These are phyloP conservation scores for Cataglyphis hispanica DNA, from an alignment of 1,140 invertebrate genomes.

Conservation along the genomic window DNA sequence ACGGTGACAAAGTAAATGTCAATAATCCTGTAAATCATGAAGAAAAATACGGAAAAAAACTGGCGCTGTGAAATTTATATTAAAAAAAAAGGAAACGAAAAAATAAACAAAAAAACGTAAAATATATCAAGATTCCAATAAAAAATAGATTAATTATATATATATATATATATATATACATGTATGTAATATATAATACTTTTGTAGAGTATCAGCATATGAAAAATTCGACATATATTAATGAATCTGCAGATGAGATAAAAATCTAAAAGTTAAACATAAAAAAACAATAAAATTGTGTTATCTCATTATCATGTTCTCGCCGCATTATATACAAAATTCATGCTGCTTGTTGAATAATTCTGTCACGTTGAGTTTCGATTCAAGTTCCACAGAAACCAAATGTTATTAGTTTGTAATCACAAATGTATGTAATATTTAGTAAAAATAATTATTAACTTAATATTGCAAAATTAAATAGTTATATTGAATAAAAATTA, in stretches of 20 bases:
- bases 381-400: neutral
- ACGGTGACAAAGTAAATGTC: neutral
- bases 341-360: conserved; percentile 11
- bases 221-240: neutral
- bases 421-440: neutral
- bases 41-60: conserved; percentile 22
- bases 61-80: neutral
- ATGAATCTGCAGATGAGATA: neutral
- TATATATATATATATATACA: neutral
- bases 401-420: neutral
- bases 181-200: neutral
- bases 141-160: neutral
- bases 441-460: neutral
- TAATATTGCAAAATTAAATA: neutral
- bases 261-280: neutral
- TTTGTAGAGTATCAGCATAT: neutral
- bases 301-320: conserved; percentile 9
- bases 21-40: neutral
- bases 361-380: conserved; percentile 30
- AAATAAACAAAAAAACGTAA: neutral
- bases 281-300: neutral
- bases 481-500: neutral
- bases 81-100: neutral
- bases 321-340: conserved; percentile 7
- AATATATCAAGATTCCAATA: neutral